Conservation (phyloP, 2,113 vertebrate species). For the Hypomesus transpacificus region DNA sequence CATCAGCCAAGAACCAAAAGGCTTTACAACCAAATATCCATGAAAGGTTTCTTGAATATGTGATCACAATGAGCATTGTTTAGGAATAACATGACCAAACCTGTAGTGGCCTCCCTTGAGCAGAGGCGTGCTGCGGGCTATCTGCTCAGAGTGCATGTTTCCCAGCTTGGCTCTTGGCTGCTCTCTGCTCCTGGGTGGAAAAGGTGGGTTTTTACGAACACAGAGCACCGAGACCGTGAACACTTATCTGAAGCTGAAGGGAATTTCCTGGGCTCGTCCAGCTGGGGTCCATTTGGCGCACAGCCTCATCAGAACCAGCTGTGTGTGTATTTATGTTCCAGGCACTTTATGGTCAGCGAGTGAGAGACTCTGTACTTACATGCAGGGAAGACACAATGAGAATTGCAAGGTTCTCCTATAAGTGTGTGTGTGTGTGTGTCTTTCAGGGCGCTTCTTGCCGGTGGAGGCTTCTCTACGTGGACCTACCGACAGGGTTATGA, state of each 20-base stretch:
- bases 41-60: too few relatives aligned
- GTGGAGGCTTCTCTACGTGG: constrained; percentile 96
- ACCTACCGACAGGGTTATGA: constrained; percentile 98
- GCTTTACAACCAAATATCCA: too few relatives aligned
- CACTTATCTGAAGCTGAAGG: constrained; percentile 63
- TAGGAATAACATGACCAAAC: constrained; percentile 16
- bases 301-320: constrained; percentile 66
- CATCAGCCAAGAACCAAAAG: too few relatives aligned
- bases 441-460: constrained; percentile 89
- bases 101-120: constrained; percentile 15
- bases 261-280: constrained; percentile 70
- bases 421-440: not conserved
- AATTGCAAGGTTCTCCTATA: not conserved
- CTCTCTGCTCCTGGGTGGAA: constrained; percentile 38
- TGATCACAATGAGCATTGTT: too few relatives aligned
- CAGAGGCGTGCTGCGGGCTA: constrained; percentile 21
- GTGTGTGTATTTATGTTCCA: constrained; percentile 46
- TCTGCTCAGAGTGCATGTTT: constrained; percentile 27
- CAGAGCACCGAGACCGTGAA: constrained; percentile 55
- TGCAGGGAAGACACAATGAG: constrained; percentile 2
- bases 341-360: constrained; percentile 25
- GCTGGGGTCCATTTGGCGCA: constrained; percentile 60
- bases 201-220: constrained; percentile 53
- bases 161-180: constrained; percentile 25
- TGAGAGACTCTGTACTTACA: constrained; percentile 10